Base-by-base conservation (phyloP, 2,888 invertebrate species). In the Apamea monoglypha region DNA sequence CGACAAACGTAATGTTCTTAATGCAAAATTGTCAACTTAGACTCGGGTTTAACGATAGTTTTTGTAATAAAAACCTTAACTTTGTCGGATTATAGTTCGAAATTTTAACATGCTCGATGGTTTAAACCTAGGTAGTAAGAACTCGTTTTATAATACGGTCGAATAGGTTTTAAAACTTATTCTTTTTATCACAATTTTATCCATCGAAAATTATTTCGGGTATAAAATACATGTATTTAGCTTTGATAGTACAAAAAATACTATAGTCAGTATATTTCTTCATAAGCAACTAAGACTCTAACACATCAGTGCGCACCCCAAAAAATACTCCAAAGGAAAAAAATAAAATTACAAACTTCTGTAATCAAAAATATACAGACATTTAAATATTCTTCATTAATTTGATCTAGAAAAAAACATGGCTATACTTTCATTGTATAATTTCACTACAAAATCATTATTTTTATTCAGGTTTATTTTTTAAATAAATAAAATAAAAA, bases 361-460 rank as follows among this genome's bases (percentile, higher is more conserved):
- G 93, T 91, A 94, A 91, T 94, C 95, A 95, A 95, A 96, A 95
- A 96, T 95, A 95, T 96, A 95, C 95, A 96, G 93, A 96, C 14
- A 94, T 91, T 93, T 93, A 91, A 88, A 83, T 84, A 85, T 82
- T 74, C 61, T 53, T 50, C 72, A 80, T 85, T 69, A 81, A 73
- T 82, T 84, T 83, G 81, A 85, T 76, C 85, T 78, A 86, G 80
- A 87, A 84, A 88, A 71, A 85, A 85, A 82, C 81, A 84, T 74
- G 78, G 80, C 86, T 83, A 87, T 80, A 88, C 84, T 59, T 84
- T 76, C 25, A 68, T 70, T 86, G 88, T 89, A 90, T 87, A 90
- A 79, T 86, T 88, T 82, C 44, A 82, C 83, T 88, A 87, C 67
- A 83, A 87, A 80, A 82, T 80, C 80, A 78, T 61, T 77, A 74